Conservation (phyloP, 1,140 invertebrate species). For the Drosophila takahashii region DNA sequence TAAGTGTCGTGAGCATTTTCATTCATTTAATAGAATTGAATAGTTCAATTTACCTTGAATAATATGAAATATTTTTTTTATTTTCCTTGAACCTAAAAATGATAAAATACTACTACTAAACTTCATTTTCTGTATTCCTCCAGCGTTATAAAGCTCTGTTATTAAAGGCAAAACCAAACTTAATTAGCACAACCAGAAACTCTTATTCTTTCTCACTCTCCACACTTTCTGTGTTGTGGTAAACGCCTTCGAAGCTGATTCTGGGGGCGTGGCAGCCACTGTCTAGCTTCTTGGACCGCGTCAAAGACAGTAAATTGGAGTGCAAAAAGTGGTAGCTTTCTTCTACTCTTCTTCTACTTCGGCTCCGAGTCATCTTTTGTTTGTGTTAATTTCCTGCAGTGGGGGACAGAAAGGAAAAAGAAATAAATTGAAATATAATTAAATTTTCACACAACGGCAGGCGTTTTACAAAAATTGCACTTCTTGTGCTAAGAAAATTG, state of each 20-base stretch:
- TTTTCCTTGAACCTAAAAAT: too few species aligned
- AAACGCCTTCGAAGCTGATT: not conserved
- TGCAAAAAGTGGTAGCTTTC: conserved; percentile 12
- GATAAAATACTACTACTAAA: not conserved
- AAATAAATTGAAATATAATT: conserved; percentile 48
- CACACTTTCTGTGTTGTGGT: not conserved
- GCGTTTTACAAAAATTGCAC: not conserved
- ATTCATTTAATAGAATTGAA: too few species aligned
- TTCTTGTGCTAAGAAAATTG: not conserved
- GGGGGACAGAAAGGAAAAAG: not conserved
- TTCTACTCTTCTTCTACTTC: not conserved
- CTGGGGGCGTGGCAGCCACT: not conserved
- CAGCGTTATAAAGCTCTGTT: not conserved
- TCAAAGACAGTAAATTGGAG: conserved; percentile 33
- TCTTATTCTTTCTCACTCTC: not conserved
- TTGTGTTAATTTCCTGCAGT: conserved; percentile 33
- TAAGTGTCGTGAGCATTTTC: not conserved
- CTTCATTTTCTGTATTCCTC: not conserved
- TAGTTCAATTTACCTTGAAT: too few species aligned
- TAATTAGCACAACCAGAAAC: conserved; percentile 51
- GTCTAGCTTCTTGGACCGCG: conserved; percentile 16
- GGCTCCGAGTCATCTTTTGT: conserved; percentile 12
- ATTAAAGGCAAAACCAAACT: conserved; percentile 42
- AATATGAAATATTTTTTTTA: too few species aligned
- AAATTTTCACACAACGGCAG: conserved; percentile 19